These are phyloP conservation scores for Listronotus oregonensis DNA, from an alignment of 1,140 invertebrate species.

Conservation along the genomic window DNA sequence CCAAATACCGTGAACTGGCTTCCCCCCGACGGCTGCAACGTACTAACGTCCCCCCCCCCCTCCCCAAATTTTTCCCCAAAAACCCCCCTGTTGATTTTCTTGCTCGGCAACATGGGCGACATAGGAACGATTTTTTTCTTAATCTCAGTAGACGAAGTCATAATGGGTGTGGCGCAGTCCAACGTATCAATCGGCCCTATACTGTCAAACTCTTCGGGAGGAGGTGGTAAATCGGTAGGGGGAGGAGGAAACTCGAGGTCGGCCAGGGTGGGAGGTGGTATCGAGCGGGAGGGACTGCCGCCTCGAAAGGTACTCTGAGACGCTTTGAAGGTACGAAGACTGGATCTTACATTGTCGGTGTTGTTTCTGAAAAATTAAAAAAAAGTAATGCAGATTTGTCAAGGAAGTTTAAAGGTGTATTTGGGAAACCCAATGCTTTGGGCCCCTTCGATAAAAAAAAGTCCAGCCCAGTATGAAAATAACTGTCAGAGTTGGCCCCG, in stretches of 20 bases:
- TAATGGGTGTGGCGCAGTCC: conserved; percentile 42
- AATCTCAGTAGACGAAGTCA: conserved; percentile 56
- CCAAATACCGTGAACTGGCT: conserved; percentile 62
- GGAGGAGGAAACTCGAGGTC: conserved; percentile 86
- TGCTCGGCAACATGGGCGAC: conserved; percentile 50
- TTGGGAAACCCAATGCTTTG: no score
- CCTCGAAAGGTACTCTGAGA: conserved; percentile 60
- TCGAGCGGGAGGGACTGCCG: conserved; percentile 40
- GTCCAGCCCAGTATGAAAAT: no score
- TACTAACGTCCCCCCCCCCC: conserved; percentile 65
- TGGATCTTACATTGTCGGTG: conserved; percentile 51
- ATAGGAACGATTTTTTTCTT: conserved; percentile 57
- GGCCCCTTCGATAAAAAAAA: no score
- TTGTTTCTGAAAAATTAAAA: conserved; percentile 51
- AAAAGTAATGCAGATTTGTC: background rate
- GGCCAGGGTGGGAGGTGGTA: conserved; percentile 65
- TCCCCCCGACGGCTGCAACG: conserved; percentile 70
- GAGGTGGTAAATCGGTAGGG: conserved; percentile 76
- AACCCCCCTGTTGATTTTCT: conserved; percentile 45
- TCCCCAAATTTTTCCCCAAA: conserved; percentile 23
- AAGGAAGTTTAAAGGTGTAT: no score
- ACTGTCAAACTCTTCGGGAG: conserved; percentile 67
- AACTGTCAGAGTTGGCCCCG: no score
- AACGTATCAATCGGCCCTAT: conserved; percentile 51
- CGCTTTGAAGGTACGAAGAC: conserved; percentile 61